These are phyloP conservation scores for Proisotoma minuta DNA, from an alignment of 2,888 invertebrate genomes.

Conservation along the genomic window DNA sequence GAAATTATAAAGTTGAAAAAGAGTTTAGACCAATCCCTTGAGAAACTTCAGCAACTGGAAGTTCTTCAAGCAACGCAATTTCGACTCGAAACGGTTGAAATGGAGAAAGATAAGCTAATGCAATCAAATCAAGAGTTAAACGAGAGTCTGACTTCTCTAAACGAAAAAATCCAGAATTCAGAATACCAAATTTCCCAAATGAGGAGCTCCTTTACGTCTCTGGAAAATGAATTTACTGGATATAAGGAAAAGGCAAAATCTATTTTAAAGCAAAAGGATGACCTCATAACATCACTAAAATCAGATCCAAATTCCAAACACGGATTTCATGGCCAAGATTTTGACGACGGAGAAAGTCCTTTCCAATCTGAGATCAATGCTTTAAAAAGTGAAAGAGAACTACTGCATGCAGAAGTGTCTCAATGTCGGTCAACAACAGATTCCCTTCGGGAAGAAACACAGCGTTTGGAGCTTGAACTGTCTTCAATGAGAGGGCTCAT, in stretches of 20 bases:
- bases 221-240: constrained; percentile 61
- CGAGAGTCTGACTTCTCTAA: constrained; percentile 16
- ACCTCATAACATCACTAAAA: constrained; percentile 62
- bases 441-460: constrained; percentile 41
- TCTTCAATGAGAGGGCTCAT: constrained; percentile 24
- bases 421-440: constrained; percentile 51
- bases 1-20: constrained; percentile 30
- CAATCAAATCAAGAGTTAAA: constrained; percentile 31
- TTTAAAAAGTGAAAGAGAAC: constrained; percentile 56
- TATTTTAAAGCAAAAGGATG: constrained; percentile 71
- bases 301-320: constrained; percentile 32
- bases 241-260: constrained; percentile 74
- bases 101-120: constrained; percentile 38
- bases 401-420: constrained; percentile 59
- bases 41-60: constrained; percentile 39
- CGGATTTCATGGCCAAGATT: neutral
- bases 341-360: constrained; percentile 15
- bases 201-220: constrained; percentile 28
- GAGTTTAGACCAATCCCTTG: constrained; percentile 39
- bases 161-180: constrained; percentile 18
- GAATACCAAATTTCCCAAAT: constrained; percentile 34
- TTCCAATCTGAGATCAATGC: constrained; percentile 39
- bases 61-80: constrained; percentile 35
- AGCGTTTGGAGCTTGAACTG: constrained; percentile 41
- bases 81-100: constrained; percentile 36